Percentiles rank a stretch among this genome's conserved stretches.
Evolutionary conservation across 1,140 invertebrate species (phyloP).

Genomic region (Andricus grossulariae): DNA sequence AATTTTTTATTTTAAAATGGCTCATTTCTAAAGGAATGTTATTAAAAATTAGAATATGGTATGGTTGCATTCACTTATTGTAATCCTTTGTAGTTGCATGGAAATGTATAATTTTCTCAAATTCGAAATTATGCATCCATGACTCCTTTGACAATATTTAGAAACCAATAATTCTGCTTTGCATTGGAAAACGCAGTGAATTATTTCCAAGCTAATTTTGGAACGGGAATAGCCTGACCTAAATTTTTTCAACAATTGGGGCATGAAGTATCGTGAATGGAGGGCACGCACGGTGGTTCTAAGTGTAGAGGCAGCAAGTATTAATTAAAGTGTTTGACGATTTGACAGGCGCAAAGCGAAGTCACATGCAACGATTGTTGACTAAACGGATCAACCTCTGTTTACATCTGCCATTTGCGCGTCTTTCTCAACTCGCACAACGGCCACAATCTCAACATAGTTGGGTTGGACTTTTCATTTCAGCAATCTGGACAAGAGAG

Average conservation of each 20-base stretch:
- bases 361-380: conserved; percentile 51
- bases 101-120: no score
- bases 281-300: conserved; percentile 31
- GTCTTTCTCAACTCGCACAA: conserved; percentile 36
- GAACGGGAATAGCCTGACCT: conserved; percentile 14
- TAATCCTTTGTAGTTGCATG: no score
- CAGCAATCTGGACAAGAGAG: conserved; percentile 36
- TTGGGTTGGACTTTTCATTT: conserved; percentile 4
- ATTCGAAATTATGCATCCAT: no score
- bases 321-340: conserved; percentile 59
- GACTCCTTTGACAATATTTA: no score
- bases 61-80: no score
- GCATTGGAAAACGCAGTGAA: background rate
- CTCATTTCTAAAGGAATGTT: no score
- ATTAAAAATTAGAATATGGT: no score
- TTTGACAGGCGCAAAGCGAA: conserved; percentile 56
- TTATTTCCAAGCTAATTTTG: background rate
- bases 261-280: conserved; percentile 17
- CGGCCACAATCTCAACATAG: background rate
- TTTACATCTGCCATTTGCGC: conserved; percentile 50
- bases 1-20: no score
- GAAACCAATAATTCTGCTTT: no score
- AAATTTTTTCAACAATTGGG: conserved; percentile 17
- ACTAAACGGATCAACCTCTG: conserved; percentile 53
- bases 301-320: conserved; percentile 47